Conservation (phyloP, 2,888 invertebrate genomes). For the Synanthedon tipuliformis region DNA sequence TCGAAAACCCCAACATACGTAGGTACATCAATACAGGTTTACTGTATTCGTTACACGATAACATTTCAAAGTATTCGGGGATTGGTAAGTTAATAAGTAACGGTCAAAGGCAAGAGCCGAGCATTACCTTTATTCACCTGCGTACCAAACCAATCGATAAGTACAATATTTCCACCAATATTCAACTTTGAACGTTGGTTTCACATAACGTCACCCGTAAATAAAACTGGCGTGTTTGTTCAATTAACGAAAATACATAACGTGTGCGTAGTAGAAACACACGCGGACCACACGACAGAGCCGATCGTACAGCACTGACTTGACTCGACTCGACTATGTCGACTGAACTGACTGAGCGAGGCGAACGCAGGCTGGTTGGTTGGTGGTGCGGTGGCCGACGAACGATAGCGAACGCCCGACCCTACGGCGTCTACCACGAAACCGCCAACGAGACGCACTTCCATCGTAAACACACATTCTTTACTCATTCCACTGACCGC, state of each 20-base stretch:
- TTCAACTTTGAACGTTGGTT: constrained; percentile 32
- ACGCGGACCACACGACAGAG: constrained; percentile 49
- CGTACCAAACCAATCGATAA: constrained; percentile 20
- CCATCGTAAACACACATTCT: background rate
- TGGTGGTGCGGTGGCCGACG: constrained; percentile 33
- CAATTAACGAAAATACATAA: constrained; percentile 30
- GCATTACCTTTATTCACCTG: constrained; percentile 32
- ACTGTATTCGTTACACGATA: background rate
- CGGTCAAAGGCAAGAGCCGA: background rate
- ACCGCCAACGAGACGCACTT: constrained; percentile 13
- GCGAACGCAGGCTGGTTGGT: no score
- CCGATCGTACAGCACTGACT: constrained; percentile 54
- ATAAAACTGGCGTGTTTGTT: constrained; percentile 43
- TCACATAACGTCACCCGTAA: constrained; percentile 55
- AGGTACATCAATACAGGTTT: background rate
- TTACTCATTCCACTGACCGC: background rate
- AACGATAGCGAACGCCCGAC: constrained; percentile 62
- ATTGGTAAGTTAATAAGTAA: background rate
- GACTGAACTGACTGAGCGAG: background rate
- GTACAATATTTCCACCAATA: constrained; percentile 33
- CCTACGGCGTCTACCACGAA: constrained; percentile 50
- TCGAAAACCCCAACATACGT: background rate
- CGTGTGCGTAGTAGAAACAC: constrained; percentile 25
- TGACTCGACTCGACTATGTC: background rate
- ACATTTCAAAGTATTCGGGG: background rate